Evolutionary conservation across 2,797 vertebrate species (phyloP), one percentile per base, ranked within the genome.

Genomic region (Argya squamiceps): DNA sequence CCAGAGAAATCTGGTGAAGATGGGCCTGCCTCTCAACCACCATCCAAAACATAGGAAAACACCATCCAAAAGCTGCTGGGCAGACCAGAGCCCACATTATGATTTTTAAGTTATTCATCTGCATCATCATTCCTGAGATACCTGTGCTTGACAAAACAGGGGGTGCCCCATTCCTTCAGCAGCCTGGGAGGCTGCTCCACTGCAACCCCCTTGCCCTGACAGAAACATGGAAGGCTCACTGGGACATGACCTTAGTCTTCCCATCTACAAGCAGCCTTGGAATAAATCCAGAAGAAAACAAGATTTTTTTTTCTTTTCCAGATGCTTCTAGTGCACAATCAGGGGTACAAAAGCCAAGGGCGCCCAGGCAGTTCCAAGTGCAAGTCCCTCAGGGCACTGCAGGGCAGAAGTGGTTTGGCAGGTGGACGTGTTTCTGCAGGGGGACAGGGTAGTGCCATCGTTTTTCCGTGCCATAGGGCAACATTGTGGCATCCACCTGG

Each of bases 81-180:
- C 39, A 76, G 73, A 47, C 11, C 49, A 47, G 71, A 73, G 15
- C 26, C 44, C 12, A 5, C 29, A 17, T 10, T 6, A 6, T 1
- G 3, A 27, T 44, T 15, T 70, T 13, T 6, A 65, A 47, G 21
- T 65, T 74, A 52, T 12, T 44, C 30, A 47, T 12, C 4, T 2
- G 6, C 36, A 76, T 32, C 21, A 15, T 41, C 71, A 24, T 37
- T 49, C n/a, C 70, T 39, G 43, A 13, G 23, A 21, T 0, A 0
- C 23, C 46, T 0, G 0, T 0, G 8, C 7, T 4, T 12, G 70
- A 44, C 23, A 19, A 16, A 16, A n/a, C 23, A 0, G 0, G 0
- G 36, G 32, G 21, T 52, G 12, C 16, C 36, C 43, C 3, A 0
- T 39, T 74, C 60, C 36, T 49, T 46, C 55, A 27, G 43, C 46